A percentile compares a stretch with the other conserved stretches of the same genome.
Evolutionary conservation across 1,140 invertebrate species (phyloP).

Genomic region (roundworm (Caenorhabditis elegans)): DNA sequence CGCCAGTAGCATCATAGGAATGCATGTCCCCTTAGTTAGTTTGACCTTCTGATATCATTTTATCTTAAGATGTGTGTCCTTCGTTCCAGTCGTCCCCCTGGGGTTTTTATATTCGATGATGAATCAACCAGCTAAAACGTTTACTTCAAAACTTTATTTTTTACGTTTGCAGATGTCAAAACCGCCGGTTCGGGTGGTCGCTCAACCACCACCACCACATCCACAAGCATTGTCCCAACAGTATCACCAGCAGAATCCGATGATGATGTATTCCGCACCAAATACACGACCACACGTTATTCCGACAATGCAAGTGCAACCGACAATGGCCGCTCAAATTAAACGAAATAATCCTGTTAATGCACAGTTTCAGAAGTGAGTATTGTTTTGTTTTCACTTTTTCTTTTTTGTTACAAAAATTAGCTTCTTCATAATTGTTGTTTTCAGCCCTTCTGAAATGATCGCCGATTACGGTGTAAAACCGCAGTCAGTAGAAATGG

Average conservation of each 20-base stretch:
- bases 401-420: not conserved
- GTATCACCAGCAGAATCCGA: not conserved
- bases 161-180: not conserved
- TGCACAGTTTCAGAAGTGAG: constrained; percentile 7
- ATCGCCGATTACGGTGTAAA: not conserved
- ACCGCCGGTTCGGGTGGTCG: constrained; percentile 28
- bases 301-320: not conserved
- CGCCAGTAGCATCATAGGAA: constrained; percentile 1
- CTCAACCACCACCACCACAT: not conserved
- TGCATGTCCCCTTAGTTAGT: not conserved
- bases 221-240: not conserved
- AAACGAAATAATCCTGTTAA: not conserved
- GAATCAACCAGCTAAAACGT: not conserved
- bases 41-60: constrained; percentile 21
- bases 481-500: not conserved
- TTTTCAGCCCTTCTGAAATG: not conserved
- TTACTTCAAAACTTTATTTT: not conserved
- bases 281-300: not conserved
- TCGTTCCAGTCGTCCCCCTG: constrained; percentile 1
- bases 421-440: not conserved
- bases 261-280: not conserved
- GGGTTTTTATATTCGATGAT: not conserved
- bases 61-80: not conserved
- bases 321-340: constrained; percentile 11
- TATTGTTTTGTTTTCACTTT: not conserved